Evolutionary conservation across 2,888 invertebrate species (phyloP).

Genomic region (Cerceris ruficornis): DNA sequence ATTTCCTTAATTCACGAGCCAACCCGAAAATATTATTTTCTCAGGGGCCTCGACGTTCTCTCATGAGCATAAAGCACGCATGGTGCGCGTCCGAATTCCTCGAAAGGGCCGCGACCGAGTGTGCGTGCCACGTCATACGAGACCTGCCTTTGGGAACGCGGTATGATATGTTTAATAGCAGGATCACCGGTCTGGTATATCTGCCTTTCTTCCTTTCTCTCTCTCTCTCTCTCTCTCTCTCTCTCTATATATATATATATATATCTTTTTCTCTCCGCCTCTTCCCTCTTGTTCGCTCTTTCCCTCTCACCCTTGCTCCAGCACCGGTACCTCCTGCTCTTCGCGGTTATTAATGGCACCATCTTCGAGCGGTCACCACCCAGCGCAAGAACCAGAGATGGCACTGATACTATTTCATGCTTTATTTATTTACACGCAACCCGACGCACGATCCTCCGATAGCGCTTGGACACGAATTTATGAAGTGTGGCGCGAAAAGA

Average conservation of each 20-base stretch:
- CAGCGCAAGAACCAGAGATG: conserved; percentile 65
- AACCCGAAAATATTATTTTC: conserved; percentile 54
- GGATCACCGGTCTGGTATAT: conserved; percentile 53
- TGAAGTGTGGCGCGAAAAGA: conserved; percentile 63
- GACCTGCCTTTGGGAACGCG: conserved; percentile 56
- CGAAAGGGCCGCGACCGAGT: conserved; percentile 38
- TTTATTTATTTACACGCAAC: conserved; percentile 73
- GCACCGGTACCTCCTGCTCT: conserved; percentile 23
- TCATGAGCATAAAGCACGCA: conserved; percentile 58
- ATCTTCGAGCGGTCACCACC: conserved; percentile 66
- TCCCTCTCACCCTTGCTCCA: conserved; percentile 24
- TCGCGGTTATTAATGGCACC: conserved; percentile 70
- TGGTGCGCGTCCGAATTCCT: conserved; percentile 56
- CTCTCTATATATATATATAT: too few relatives aligned
- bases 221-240: conserved; percentile 7
- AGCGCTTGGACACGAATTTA: conserved; percentile 65
- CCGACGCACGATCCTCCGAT: conserved; percentile 67
- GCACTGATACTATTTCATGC: conserved; percentile 68
- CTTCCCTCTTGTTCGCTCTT: conserved; percentile 7
- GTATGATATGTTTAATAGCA: conserved; percentile 71
- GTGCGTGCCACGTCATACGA: conserved; percentile 64
- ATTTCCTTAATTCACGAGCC: conserved; percentile 59
- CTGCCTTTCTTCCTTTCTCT: conserved; percentile 26
- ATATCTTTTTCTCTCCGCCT: too few relatives aligned
- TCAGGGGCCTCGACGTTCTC: conserved; percentile 13